Evolutionary conservation across 1,140 invertebrate species (phyloP).

Genomic region (Phortica variegata): DNA sequence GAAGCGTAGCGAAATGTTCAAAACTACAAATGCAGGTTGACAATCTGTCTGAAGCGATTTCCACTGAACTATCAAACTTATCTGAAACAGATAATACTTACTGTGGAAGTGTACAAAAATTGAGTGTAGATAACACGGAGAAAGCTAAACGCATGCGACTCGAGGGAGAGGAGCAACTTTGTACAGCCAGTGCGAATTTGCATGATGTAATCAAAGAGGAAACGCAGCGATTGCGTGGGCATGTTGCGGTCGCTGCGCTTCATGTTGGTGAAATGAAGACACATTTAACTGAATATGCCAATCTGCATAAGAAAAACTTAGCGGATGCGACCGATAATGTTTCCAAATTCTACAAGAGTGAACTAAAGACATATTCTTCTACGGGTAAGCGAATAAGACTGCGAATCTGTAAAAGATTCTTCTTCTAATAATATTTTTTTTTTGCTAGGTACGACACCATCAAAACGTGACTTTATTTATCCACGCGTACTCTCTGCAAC

Average conservation of each 20-base stretch:
- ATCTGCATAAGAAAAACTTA: constrained; percentile 29
- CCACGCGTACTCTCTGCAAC: constrained; percentile 63
- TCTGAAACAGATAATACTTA: constrained; percentile 1
- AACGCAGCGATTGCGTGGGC: constrained; percentile 13
- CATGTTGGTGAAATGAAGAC: constrained; percentile 18
- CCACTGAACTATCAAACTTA: too few relatives aligned
- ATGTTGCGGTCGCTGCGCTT: constrained; percentile 11
- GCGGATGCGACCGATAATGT: constrained; percentile 29
- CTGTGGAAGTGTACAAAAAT: constrained; percentile 6
- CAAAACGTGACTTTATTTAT: constrained; percentile 64
- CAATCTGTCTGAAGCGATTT: constrained; percentile 23
- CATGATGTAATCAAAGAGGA: constrained; percentile 20
- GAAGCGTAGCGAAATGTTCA: constrained; percentile 29
- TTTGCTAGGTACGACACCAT: constrained; percentile 63
- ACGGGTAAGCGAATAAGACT: constrained; percentile 57
- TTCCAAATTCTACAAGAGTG: constrained; percentile 53
- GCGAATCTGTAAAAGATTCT: not conserved
- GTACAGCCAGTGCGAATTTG: constrained; percentile 2
- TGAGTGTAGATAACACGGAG: constrained; percentile 12
- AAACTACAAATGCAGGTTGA: constrained; percentile 32
- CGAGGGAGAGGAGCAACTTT: constrained; percentile 14
- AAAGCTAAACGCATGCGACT: constrained; percentile 11
- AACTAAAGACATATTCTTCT: constrained; percentile 58
- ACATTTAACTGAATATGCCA: constrained; percentile 25
- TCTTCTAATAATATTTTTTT: not conserved